These are phyloP conservation scores for Apostichopus japonicus DNA, from an alignment of 35 echinoderm and acorn worm species.

Conservation along the genomic window DNA sequence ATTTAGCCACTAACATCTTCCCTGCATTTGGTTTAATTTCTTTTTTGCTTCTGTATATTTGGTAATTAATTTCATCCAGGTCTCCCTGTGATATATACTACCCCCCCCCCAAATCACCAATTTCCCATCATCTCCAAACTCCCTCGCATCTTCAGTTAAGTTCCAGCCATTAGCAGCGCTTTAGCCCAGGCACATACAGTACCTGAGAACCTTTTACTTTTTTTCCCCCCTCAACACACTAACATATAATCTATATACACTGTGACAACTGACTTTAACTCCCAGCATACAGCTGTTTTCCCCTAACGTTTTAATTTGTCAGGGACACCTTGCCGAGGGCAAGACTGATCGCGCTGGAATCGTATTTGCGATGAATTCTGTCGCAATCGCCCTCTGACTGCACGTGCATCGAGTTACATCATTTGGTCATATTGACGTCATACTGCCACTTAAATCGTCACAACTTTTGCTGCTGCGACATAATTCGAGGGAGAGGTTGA, in stretches of 20 bases:
- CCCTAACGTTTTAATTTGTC: slow-evolving; percentile 40
- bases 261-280: not conserved
- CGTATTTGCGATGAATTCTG: not conserved
- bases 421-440: slow-evolving; percentile 32
- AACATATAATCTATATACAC: not conserved
- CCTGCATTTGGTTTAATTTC: not conserved
- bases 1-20: not conserved
- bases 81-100: not conserved
- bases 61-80: not conserved
- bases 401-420: not conserved
- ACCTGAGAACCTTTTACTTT: not conserved
- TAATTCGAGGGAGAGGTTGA: too few relatives aligned
- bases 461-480: too few relatives aligned
- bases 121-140: too few relatives aligned
- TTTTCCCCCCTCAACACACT: not conserved
- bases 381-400: not conserved
- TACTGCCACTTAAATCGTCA: not conserved
- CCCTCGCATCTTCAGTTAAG: too few relatives aligned
- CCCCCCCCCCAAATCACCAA: too few relatives aligned
- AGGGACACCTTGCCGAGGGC: slow-evolving; percentile 24
- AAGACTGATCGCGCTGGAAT: not conserved
- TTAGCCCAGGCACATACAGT: too few relatives aligned
- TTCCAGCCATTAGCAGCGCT: too few relatives aligned
- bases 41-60: not conserved
- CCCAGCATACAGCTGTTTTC: not conserved